phyloP scores from a whole-genome alignment of 2,113 vertebrate genomes.

The Strix aluco region DNA sequence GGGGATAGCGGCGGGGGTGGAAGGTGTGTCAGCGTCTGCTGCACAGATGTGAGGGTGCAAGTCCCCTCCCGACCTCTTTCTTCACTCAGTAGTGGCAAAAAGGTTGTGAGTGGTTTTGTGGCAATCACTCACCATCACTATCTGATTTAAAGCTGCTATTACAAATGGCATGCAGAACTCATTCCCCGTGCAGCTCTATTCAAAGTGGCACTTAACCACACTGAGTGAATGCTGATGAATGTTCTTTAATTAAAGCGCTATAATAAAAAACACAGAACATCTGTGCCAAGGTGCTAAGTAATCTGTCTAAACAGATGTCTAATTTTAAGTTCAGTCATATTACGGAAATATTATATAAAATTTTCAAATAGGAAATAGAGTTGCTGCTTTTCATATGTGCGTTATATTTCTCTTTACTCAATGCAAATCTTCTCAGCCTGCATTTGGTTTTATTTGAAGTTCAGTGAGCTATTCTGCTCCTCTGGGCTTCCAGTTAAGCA shows the following conservation, averaged over 20 bases:
- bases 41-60: neutral
- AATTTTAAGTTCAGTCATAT: conserved; percentile 5
- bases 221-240: conserved; percentile 45
- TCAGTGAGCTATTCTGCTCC: neutral
- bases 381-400: neutral
- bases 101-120: neutral
- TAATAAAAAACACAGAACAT: conserved; percentile 46
- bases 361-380: neutral
- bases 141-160: conserved; percentile 28
- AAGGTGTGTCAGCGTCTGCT: neutral
- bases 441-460: neutral
- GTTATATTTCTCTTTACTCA: neutral
- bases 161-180: neutral
- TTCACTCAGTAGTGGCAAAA: neutral
- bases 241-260: conserved; percentile 36
- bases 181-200: neutral
- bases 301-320: conserved; percentile 41
- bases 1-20: neutral
- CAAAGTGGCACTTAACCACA: conserved; percentile 10
- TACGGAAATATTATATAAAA: neutral
- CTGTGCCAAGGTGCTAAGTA: conserved; percentile 49
- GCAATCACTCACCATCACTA: neutral
- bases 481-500: neutral
- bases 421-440: neutral
- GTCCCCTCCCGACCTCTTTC: neutral